Base-by-base conservation (phyloP, 2,888 invertebrate genomes). In the Plutella xylostella region DNA sequence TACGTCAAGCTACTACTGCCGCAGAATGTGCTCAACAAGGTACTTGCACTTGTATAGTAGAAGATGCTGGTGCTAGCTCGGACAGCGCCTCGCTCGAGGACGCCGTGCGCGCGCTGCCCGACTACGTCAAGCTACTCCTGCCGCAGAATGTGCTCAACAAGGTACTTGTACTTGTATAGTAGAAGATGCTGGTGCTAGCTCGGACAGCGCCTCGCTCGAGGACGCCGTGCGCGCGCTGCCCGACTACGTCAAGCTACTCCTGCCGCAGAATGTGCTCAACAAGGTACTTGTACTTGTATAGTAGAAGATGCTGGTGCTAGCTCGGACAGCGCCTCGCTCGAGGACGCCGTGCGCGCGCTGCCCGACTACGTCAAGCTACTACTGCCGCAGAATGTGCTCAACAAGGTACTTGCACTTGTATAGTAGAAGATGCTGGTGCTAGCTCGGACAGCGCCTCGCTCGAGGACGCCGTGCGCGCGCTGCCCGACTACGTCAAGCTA, bases 401-500 rank as follows among this genome's bases (percentile, higher is more conserved):
- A 73, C 50, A 80, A 82, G 72, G 83, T 78, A n/a, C n/a, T n/a
- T n/a, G n/a, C n/a, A n/a, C n/a, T n/a, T n/a, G n/a, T n/a, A n/a
- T n/a, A n/a, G n/a, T n/a, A n/a, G 41, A 79, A 78, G 53, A 78
- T 82, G 76, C 51, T 82, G 48, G 73, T 82, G 21, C 56, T 83
- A 78, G 78, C 61, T 78, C 79, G 55, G 71, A 72, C 53, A 50
- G 75, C 46, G 58, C 58, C 41, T 68, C 79, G 1, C 59, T 85
- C n/a, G 79, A 82, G 53, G 84, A 84, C 47, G 82, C 83, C 7
- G 72, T 85, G 48, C 61, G 77, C 1, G 71, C 76, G 11, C 56
- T 84, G 48, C 84, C 83, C 4, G 83, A 84, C 58, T 82, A 83
- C 49, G 69, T 83, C 57, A 83, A 84, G 50, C 57, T 82, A 46